A percentile compares a stretch with the other conserved stretches of the same genome.
These are phyloP conservation scores for Proterorhinus semilunaris DNA, from an alignment of 2,113 vertebrate genomes.

Conservation along the genomic window DNA sequence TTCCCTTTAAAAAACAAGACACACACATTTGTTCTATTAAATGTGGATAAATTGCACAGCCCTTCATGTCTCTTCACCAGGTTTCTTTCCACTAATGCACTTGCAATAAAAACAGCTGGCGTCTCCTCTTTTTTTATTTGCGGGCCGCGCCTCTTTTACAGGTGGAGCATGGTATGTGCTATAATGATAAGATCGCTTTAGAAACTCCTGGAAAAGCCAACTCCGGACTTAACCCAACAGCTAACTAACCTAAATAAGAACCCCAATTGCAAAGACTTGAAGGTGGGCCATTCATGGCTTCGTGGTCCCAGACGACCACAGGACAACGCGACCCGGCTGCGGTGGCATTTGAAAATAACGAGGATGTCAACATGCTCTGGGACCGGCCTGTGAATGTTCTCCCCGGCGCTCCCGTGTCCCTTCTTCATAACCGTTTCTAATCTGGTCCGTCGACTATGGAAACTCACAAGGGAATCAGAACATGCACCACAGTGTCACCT, in stretches of 20 bases:
- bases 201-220: slow-evolving; percentile 19
- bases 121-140: slow-evolving; percentile 2
- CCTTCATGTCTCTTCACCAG: neutral
- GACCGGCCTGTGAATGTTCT: slow-evolving; percentile 44
- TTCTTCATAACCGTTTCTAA: slow-evolving; percentile 67
- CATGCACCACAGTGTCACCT: slow-evolving; percentile 52
- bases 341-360: slow-evolving; percentile 45
- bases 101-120: neutral
- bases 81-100: neutral
- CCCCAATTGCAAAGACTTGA: slow-evolving; percentile 25
- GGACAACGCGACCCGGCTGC: slow-evolving; percentile 42
- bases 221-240: slow-evolving; percentile 17
- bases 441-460: slow-evolving; percentile 60
- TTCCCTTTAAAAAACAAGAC: no score
- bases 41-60: no score
- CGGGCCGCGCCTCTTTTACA: slow-evolving; percentile 1
- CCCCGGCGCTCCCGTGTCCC: slow-evolving; percentile 51
- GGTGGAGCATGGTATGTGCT: neutral
- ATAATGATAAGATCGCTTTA: slow-evolving; percentile 25
- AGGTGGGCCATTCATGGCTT: slow-evolving; percentile 49
- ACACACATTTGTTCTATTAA: no score
- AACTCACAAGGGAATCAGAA: slow-evolving; percentile 51
- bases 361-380: slow-evolving; percentile 58
- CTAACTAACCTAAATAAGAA: slow-evolving; percentile 15
- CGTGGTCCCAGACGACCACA: slow-evolving; percentile 33